These are phyloP conservation scores for Malurus splendens DNA, from an alignment of 2,797 vertebrate genomes.

Conservation along the genomic window DNA sequence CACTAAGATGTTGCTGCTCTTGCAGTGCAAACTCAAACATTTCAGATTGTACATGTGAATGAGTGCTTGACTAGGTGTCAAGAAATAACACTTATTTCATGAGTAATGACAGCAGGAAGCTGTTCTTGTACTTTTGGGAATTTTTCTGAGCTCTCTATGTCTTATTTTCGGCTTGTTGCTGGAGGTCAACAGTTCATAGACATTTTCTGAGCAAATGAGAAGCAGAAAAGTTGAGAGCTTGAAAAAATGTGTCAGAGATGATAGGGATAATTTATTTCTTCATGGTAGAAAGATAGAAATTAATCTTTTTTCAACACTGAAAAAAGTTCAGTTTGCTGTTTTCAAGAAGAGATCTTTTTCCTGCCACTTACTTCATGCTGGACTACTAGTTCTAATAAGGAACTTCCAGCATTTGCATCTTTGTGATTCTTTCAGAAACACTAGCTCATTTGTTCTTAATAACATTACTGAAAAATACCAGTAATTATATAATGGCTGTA, in stretches of 20 bases:
- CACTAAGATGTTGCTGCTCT: neutral
- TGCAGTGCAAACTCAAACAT: neutral
- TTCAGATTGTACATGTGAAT: neutral
- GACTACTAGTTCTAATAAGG: conserved; percentile 56
- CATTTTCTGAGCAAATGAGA: neutral
- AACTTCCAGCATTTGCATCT: conserved; percentile 72
- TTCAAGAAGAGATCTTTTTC: conserved; percentile 35
- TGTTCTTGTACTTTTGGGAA: neutral
- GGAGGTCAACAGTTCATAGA: neutral
- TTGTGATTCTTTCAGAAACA: conserved; percentile 69
- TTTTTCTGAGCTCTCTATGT: neutral
- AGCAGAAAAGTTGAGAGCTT: conserved; percentile 7
- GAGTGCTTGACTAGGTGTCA: neutral
- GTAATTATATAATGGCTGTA: conserved; percentile 78
- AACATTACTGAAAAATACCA: conserved; percentile 74
- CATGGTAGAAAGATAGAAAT: conserved; percentile 18
- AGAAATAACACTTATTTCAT: neutral
- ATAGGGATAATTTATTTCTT: conserved; percentile 30
- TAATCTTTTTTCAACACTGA: conserved; percentile 21
- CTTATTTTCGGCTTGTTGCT: neutral
- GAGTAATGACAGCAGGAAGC: neutral
- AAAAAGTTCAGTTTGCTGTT: conserved; percentile 58
- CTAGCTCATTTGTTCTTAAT: conserved; percentile 70
- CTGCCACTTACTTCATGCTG: conserved; percentile 32
- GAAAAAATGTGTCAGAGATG: neutral